Evolutionary conservation across 2,113 vertebrate species (phyloP), one percentile per base, ranked within the genome.

Genomic region (Pogonocichla stellata): DNA sequence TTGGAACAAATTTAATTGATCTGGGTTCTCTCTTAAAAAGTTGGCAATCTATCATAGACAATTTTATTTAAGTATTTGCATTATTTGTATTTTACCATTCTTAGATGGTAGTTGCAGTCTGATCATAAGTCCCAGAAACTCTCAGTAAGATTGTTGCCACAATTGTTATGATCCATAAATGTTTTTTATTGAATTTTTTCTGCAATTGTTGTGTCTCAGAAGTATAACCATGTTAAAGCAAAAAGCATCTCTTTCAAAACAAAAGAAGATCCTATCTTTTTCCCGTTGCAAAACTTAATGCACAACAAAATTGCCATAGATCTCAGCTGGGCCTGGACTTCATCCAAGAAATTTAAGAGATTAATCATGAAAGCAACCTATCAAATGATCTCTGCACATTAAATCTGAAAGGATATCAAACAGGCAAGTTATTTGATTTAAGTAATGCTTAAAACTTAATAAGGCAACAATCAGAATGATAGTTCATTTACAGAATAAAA

Each of bases 401-500:
- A 92, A 92, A 89, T 73, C 70, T 92, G 66, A 95, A 58, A 65
- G 60, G 60, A 74, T 58, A 93, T 60, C 53, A 93, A 94, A 51
- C 48, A 90, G 43, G 58, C 50, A 86, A 90, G 31, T 85, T 88
- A 88, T 72, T 69, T 87, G 50, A 91, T 78, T 91, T 89, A 57
- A 93, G 75, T 50, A 93, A 93, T 87, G 54, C 65, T 78, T 86
- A 81, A 94, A 95, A 90, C 58, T 88, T 96, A 93, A 58, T 62
- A 93, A 86, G 31, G 29, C 56, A 94, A 51, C 47, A 85, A 85
- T 71, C 81, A 78, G 73, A 95, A 80, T 40, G 53, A 77, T 19
- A 95, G 72, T 60, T 69, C 34, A 75, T 74, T 95, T 90, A 78
- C 26, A 62, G 72, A 96, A 95, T 81, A 94, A 95, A 97, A 77